Evolutionary conservation across 1,140 invertebrate species (phyloP), one percentile per base, ranked within the genome.

Genomic region (Ceratina japonica): DNA sequence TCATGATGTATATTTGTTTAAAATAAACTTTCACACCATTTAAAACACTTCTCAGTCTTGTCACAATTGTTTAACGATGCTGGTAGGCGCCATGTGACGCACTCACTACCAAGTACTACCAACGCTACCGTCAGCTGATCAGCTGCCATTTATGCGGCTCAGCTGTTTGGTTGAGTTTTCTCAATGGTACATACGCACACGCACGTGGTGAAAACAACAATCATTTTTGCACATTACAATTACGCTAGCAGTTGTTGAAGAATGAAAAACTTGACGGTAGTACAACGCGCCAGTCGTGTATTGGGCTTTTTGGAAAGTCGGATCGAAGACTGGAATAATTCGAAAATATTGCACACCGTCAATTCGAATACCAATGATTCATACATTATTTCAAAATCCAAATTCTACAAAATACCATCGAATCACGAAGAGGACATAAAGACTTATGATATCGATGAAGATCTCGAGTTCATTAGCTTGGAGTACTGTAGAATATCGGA

Each of bases 281-380:
- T 4, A 49, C 59, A 52, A 56, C 63, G 61, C 13, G 22, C 20
- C 12, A 27, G 59, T 58, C 52, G 56, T 4, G 27, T 31, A 1
- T 31, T 31, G 4, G 1, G 4, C 27, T 31, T 31, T 31, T 4
- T 4, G 27, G 27, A 31, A 31, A 31, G 4, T 31, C 27, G 27
- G 10, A 44, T 44, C 37, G 3, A 44, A 44, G 37, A 8, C 5
- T 3, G n/a, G 5, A 31, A 37, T 8, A 10, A 37, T 49, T 69
- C 16, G 10, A 56, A 68, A 66, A 27, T 82, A 76, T 62, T 85
- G 27, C 89, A 77, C 64, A 79, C 81, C 68, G 70, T 87, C 1
- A 80, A 92, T 83, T 62, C 80, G 4, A 86, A 85, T 24, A 89
- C 87, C 56, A 82, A 89, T 76, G 81, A 87, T 69, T 75, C 90